phyloP scores from a whole-genome alignment of 30 jellyfish, hydroid and myxozoan species.

The Aurelia aurita region DNA sequence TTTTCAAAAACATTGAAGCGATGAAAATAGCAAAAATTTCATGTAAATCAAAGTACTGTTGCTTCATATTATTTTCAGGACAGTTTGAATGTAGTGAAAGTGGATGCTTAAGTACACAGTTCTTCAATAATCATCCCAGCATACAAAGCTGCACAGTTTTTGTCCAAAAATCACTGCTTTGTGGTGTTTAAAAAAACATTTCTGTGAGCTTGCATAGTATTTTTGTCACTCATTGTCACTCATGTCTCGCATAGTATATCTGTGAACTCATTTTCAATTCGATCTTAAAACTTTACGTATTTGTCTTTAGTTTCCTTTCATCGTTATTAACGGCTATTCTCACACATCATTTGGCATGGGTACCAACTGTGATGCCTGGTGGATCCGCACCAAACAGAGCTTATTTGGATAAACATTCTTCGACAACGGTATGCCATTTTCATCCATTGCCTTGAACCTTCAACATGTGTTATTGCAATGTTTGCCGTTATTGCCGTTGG shows the following conservation, averaged over 20 bases:
- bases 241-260: neutral
- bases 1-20: neutral
- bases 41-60: too few species aligned
- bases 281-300: neutral
- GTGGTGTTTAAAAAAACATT: neutral
- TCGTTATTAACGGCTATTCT: constrained; percentile 92
- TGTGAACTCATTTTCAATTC: neutral
- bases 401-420: constrained; percentile 90
- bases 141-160: too few species aligned
- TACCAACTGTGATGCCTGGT: constrained; percentile 94
- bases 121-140: too few species aligned
- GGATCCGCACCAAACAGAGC: constrained; percentile 85
- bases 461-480: too few species aligned
- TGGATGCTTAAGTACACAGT: neutral
- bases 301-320: constrained; percentile 83
- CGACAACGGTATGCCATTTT: constrained; percentile 67
- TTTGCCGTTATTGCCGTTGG: too few species aligned
- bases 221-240: too few species aligned
- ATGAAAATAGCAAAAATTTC: too few species aligned
- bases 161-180: too few species aligned
- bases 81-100: neutral
- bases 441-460: too few species aligned
- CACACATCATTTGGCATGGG: constrained; percentile 98
- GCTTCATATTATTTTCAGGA: neutral
- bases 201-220: neutral